phyloP scores from a whole-genome alignment of 2,797 vertebrate genomes.

The Pangasius krempfi region DNA sequence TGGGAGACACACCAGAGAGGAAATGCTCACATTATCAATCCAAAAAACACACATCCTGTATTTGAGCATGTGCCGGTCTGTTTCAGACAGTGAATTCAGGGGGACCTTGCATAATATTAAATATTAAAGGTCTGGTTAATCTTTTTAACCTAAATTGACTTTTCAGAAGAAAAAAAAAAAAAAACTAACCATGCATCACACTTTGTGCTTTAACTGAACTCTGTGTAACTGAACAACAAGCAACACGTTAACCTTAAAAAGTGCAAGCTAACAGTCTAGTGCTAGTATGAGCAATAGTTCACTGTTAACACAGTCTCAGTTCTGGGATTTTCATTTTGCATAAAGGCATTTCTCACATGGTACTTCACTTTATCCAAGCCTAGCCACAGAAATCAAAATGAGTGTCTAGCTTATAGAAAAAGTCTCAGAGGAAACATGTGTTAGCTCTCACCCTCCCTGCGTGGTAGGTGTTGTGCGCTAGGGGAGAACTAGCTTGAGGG shows the following conservation, averaged over 20 bases:
- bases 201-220: not conserved
- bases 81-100: not conserved
- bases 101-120: slow-evolving; percentile 26
- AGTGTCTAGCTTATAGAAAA: no score
- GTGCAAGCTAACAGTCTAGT: not conserved
- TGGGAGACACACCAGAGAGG: slow-evolving; percentile 47
- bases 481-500: not conserved
- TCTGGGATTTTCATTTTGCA: not conserved
- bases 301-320: not conserved
- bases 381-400: not conserved
- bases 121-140: slow-evolving; percentile 38
- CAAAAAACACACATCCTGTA: slow-evolving; percentile 57
- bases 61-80: slow-evolving; percentile 2
- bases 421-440: not conserved
- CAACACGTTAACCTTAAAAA: not conserved
- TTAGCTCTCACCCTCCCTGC: not conserved
- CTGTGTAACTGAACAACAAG: not conserved
- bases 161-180: not conserved
- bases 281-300: not conserved
- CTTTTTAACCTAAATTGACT: slow-evolving; percentile 23
- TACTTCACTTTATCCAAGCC: not conserved
- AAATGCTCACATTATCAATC: slow-evolving; percentile 56
- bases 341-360: not conserved
- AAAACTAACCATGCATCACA: not conserved
- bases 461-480: not conserved